Evolutionary conservation across 2,888 invertebrate species (phyloP), one percentile per base, ranked within the genome.

Genomic region (Pyrochroa serraticornis): DNA sequence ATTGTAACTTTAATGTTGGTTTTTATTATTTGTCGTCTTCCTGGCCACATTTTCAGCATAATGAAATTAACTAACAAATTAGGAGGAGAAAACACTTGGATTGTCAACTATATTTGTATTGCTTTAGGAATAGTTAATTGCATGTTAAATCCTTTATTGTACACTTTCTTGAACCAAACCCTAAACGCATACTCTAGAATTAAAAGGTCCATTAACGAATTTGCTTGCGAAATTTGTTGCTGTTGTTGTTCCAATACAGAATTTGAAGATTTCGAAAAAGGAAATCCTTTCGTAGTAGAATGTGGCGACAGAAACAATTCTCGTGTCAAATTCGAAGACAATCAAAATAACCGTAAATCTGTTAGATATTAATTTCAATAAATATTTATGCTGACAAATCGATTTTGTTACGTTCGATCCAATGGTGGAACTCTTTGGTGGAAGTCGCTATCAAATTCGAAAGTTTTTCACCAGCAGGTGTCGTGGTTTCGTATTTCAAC

Each of bases 101-200:
- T 82, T 36, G 59, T 83, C 7, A 80, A 82, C 63, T 82, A 81
- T 52, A 62, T 74, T n/a, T 80, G 85, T 3, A 81, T 82, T 7
- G 70, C 81, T 3, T 67, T 87, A n/a, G 82, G 82, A 3, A 69
- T 85, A 35, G 53, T 82, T 3, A 85, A 83, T 64, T 83, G 83
- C 39, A 81, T 81, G 0, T 56, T 85, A 14, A 85, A 87, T 78
- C 86, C 86, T 0, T 79, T 86, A 44, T 74, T 86, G 30, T 87
- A 86, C 64, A 83, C 85, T 1, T 86, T 85, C 64, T 74, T 86
- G 6, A 81, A 83, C 33, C 82, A 84, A 66, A 82, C 84, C 2
- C 70, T 84, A 14, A 63, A 65, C 9, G 66, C 69, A 9, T 60
- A 68, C 35, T 65, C 66, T 14, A 71, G 67, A 56, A 43, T 71